Conservation (phyloP, 2,888 invertebrate genomes). For the Ligdia adustata region DNA sequence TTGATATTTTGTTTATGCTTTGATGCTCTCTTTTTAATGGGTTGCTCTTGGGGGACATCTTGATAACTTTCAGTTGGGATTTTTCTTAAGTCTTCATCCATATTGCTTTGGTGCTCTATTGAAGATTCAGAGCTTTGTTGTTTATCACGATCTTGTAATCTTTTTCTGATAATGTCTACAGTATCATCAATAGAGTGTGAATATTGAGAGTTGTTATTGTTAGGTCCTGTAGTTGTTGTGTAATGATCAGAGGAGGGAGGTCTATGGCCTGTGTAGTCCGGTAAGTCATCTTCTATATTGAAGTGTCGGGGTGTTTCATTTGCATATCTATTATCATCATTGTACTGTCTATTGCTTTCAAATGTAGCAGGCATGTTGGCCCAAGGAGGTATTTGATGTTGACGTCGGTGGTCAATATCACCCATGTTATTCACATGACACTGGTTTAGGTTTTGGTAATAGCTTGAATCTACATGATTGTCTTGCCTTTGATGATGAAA, state of each 20-base stretch:
- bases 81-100: constrained; percentile 41
- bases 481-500: constrained; percentile 43
- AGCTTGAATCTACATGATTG: constrained; percentile 39
- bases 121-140: constrained; percentile 43
- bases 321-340: constrained; percentile 50
- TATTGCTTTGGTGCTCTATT: constrained; percentile 37
- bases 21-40: constrained; percentile 54
- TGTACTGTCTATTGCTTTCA: constrained; percentile 45
- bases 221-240: constrained; percentile 58
- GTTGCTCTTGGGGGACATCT: constrained; percentile 49
- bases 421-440: constrained; percentile 64
- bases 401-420: constrained; percentile 65
- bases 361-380: constrained; percentile 31
- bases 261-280: constrained; percentile 67
- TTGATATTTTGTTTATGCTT: constrained; percentile 53
- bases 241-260: constrained; percentile 78
- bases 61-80: constrained; percentile 33
- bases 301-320: constrained; percentile 45
- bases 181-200: constrained; percentile 75
- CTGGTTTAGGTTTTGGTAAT: constrained; percentile 41
- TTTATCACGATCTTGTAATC: constrained; percentile 64
- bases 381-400: constrained; percentile 49
- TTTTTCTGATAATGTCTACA: constrained; percentile 70
- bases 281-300: constrained; percentile 44
- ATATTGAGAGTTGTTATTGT: constrained; percentile 66